Conservation (phyloP, 23 tunicate species). For the Trididemnum nubilum region DNA sequence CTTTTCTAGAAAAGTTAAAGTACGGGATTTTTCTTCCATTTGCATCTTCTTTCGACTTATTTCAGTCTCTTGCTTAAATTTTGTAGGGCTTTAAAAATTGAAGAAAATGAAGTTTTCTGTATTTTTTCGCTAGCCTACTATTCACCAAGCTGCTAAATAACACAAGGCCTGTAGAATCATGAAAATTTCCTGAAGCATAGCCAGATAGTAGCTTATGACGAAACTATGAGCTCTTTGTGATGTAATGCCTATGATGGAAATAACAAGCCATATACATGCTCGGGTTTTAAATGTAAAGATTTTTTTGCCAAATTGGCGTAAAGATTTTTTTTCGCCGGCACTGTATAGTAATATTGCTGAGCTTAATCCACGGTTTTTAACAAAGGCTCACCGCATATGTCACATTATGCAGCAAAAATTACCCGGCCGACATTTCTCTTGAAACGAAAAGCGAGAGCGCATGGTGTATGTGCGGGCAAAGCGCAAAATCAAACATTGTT, state of each 20-base stretch:
- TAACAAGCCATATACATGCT: background rate
- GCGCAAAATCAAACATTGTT: too few species aligned
- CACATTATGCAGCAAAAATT: too few species aligned
- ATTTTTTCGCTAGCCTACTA: too few species aligned
- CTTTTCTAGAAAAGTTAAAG: constrained; percentile 19
- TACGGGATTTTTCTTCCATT: constrained; percentile 28
- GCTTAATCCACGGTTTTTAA: too few species aligned
- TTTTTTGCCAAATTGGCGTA: background rate
- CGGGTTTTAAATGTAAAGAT: constrained; percentile 5
- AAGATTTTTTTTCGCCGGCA: constrained; percentile 11
- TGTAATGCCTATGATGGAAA: constrained; percentile 6
- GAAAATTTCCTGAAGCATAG: background rate
- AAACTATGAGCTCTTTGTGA: constrained; percentile 8
- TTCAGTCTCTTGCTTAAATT: constrained; percentile 16
- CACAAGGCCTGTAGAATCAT: constrained; percentile 7
- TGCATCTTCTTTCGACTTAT: constrained; percentile 29
- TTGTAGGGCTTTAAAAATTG: constrained; percentile 8
- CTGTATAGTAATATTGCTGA: too few species aligned
- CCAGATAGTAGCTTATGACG: constrained; percentile 23
- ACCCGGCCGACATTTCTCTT: too few species aligned
- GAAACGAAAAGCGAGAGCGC: too few species aligned
- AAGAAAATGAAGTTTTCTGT: constrained; percentile 2
- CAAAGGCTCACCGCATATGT: too few species aligned
- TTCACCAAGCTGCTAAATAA: constrained; percentile 11
- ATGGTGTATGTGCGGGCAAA: too few species aligned